Evolutionary conservation across 2,797 vertebrate species (phyloP).

Genomic region (Manis javanica): DNA sequence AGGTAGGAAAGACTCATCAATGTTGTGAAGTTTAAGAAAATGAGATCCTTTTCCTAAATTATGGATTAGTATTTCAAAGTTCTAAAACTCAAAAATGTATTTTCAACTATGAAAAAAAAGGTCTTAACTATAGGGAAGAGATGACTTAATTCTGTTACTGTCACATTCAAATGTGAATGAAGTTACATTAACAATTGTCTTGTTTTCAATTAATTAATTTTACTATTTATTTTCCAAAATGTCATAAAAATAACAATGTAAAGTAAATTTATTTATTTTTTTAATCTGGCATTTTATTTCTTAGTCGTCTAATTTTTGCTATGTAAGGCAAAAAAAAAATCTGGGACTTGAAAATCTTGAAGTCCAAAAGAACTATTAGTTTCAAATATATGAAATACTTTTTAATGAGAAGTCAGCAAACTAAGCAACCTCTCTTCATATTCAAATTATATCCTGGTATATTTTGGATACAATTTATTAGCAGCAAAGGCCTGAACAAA

Average conservation of each 20-base stretch:
- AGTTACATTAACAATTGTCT: conserved; percentile 29
- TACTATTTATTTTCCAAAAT: conserved; percentile 31
- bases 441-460: conserved; percentile 9
- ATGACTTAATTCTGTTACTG: background rate
- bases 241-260: conserved; percentile 18
- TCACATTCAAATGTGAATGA: conserved; percentile 43
- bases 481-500: background rate
- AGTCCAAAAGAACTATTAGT: background rate
- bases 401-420: background rate
- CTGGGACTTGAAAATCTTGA: background rate
- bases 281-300: background rate
- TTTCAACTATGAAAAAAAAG: conserved; percentile 40
- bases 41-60: conserved; percentile 17
- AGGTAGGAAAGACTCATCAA: background rate
- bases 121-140: background rate
- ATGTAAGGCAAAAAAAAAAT: background rate
- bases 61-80: background rate
- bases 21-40: conserved; percentile 40
- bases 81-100: conserved; percentile 35
- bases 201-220: background rate
- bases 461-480: background rate
- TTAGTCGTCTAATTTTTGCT: background rate
- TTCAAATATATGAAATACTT: conserved; percentile 41
- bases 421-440: background rate
- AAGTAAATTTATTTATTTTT: background rate